Base-by-base conservation (phyloP, 2,797 vertebrate species). In the Chaunax sp. region DNA sequence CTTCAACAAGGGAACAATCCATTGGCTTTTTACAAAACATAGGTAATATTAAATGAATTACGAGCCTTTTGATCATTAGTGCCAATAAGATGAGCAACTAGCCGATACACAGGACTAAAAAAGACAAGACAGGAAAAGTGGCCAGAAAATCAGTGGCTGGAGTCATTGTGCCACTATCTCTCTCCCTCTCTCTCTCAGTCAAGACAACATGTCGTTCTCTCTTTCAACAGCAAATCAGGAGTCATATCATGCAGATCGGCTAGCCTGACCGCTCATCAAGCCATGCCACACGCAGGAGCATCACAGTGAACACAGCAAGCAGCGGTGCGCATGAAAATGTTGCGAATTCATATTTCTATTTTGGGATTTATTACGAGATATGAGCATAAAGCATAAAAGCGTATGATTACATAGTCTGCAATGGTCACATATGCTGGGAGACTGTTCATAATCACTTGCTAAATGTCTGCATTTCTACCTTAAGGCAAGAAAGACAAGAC, bases 231-330 rank as follows among this genome's bases (percentile, higher is more conserved):
- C 10, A 10, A 84, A 69, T 84, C 69, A 72, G 70, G 72, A 69
- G 73, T 72, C 38, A 70, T 65, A 59, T 81, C 90, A 89, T 90
- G 87, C 89, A 83, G 80, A 79, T 73, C 13, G n/a, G 77, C 62
- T 76, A 76, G 63, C 2, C 72, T 25, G 78, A 81, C 76, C 76
- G 78, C 80, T 80, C 69, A 81, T 69, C 49, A 89, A 88, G 88
- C 87, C 90, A 92, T 90, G 91, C 91, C 76, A 75, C 78, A 88
- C 26, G 46, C 43, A 75, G 84, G 78, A 76, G 80, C 72, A 55
- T 82, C 77, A 85, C 85, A 89, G 78, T 44, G 69, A 80, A 80
- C 53, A 69, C 77, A 80, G 86, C 78, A 23, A 89, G 89, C 87
- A 89, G 89, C 81, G 83, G 80, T 83, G 44, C 78, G 89, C 87